Percentiles rank a stretch among this genome's conserved stretches.
Conservation (phyloP, 2,113 vertebrate species). For the Noctilio leporinus region DNA sequence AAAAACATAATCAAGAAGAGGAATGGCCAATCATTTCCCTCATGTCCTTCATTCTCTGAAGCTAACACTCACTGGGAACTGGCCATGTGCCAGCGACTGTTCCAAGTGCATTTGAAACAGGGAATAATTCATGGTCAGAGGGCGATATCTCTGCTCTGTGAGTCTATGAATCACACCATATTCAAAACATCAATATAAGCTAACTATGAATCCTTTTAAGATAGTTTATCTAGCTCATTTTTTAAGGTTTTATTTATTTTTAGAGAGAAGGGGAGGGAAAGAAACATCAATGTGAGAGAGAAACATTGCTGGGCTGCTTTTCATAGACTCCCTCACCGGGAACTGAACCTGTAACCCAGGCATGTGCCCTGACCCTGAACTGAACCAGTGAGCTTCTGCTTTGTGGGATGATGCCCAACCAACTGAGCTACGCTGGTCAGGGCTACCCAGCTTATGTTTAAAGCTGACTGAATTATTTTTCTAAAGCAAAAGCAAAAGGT, state of each 20-base stretch:
- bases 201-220: background rate
- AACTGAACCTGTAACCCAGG: too few relatives aligned
- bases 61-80: background rate
- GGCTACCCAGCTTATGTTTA: background rate
- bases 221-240: background rate
- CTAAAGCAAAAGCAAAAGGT: background rate
- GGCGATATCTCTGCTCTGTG: background rate
- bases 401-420: too few relatives aligned
- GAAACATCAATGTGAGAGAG: too few relatives aligned
- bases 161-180: background rate
- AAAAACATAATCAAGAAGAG: background rate
- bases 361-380: too few relatives aligned
- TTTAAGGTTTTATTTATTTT: background rate
- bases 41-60: background rate
- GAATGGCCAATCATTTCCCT: background rate
- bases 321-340: too few relatives aligned
- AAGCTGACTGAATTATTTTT: background rate
- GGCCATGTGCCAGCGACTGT: background rate
- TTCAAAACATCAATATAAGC: background rate
- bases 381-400: too few relatives aligned
- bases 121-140: background rate
- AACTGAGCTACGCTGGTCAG: too few relatives aligned
- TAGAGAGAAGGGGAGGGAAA: too few relatives aligned
- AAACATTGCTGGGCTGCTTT: too few relatives aligned
- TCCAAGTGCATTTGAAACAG: background rate